Base-by-base conservation (phyloP, 2,797 vertebrate genomes). In the Lepus townsendii region DNA sequence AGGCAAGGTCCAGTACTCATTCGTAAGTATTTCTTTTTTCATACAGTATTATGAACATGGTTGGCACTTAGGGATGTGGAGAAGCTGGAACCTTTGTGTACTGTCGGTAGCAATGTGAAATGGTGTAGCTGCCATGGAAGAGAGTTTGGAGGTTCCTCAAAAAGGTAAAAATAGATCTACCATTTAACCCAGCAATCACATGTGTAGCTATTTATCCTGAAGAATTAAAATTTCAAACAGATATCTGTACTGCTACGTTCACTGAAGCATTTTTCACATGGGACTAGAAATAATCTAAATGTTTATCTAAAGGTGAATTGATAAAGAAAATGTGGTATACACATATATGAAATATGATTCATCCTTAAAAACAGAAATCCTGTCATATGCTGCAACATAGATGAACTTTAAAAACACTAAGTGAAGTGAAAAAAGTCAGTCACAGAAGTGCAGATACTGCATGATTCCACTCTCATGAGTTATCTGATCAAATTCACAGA, bases 331-430 rank as follows among this genome's bases (percentile, higher is more conserved):
- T 57, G 12, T 77, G n/a, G 27, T 54, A 27, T 12, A 63, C 14
- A 60, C 38, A 54, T 32, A 83, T 6, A 91, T 3, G 47, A 30
- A 91, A 71, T 83, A 88, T 62, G 82, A 52, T 87, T 63, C 77
- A 88, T 42, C 50, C 52, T 83, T 57, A 63, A 54, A 82, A 91
- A 86, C 82, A 20, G 13, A 83, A 91, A 91, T 88, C 22, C 54
- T 77, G n/a, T 35, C 30, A 77, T 24, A 69, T 6, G 47, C 75
- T 75, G 68, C 7, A 66, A 75, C 26, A 63, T 30, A 17, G 60
- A 63, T 63, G 27, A 88, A 84, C 4, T 3, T 6, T 17, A 38
- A 78, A 50, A 7, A 84, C 72, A 27, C 83, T 73, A 52, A 1
- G 4, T 24, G 79, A 79, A 79, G 14, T 24, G 66, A 68, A 91